Evolutionary conservation across 2,888 invertebrate species (phyloP).

Genomic region (Himalopsyche tibetana): DNA sequence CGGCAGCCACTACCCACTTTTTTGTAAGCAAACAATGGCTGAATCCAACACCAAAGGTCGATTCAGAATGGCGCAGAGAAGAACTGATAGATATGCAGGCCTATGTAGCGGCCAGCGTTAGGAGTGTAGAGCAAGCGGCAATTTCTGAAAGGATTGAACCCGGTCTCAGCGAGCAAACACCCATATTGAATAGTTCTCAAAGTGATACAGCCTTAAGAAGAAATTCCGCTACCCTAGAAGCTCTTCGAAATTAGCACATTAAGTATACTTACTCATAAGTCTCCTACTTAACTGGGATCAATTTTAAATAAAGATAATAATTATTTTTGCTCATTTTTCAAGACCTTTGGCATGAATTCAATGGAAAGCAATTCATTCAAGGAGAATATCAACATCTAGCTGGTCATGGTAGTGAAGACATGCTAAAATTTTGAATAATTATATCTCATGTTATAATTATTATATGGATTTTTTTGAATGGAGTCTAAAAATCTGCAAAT

Average conservation of each 20-base stretch:
- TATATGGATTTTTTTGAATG: too few species aligned
- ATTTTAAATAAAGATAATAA: too few species aligned
- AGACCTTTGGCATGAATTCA: too few species aligned
- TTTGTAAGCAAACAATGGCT: conserved; percentile 1
- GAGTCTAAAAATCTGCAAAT: too few species aligned
- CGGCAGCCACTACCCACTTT: conserved; percentile 66
- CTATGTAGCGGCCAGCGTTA: neutral
- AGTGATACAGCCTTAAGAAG: neutral
- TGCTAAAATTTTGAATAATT: too few species aligned
- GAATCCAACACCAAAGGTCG: neutral
- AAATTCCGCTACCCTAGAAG: neutral
- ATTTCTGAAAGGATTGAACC: neutral
- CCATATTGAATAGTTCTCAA: neutral
- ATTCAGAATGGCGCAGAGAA: neutral
- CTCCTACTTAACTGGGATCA: too few species aligned
- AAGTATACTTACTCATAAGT: too few species aligned
- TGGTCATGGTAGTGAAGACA: too few species aligned
- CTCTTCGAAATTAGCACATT: neutral
- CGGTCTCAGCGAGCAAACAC: neutral
- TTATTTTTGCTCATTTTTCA: too few species aligned
- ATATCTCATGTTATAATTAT: too few species aligned
- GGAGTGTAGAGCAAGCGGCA: neutral
- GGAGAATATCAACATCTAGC: too few species aligned
- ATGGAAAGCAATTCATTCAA: too few species aligned
- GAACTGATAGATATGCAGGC: neutral